Evolutionary conservation across 2,797 vertebrate species (phyloP).

Genomic region (Anguilla marmorata): DNA sequence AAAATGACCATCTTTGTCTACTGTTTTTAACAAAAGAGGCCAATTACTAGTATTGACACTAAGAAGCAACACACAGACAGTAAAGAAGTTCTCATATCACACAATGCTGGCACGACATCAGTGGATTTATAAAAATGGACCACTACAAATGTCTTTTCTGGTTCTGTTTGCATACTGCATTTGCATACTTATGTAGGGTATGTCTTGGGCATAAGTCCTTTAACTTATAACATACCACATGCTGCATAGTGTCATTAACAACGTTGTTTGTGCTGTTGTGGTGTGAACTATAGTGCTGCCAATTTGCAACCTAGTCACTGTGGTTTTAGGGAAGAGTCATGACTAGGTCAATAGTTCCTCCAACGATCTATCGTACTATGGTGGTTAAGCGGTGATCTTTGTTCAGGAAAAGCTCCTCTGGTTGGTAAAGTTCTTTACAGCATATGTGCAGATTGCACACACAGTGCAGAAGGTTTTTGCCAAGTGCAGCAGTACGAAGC

Average conservation of each 20-base stretch:
- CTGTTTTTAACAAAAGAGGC: neutral
- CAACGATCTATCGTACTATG: no score
- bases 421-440: neutral
- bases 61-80: neutral
- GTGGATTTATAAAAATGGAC: neutral
- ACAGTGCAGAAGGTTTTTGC: neutral
- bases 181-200: no score
- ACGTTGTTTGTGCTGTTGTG: no score
- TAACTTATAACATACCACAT: no score
- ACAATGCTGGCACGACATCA: neutral
- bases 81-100: neutral
- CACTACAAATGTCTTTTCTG: neutral
- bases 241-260: no score
- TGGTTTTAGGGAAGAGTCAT: no score
- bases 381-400: no score
- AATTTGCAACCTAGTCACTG: no score
- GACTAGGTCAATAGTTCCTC: no score
- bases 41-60: neutral
- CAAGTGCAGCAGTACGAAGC: neutral
- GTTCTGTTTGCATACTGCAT: neutral
- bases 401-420: neutral
- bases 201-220: no score
- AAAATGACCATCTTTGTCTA: neutral
- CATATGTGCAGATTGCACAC: neutral
- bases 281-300: no score